Percentiles rank a stretch among this genome's conserved stretches.
Conservation (phyloP, 2,888 invertebrate species). For the Netelia fuscicornis region DNA sequence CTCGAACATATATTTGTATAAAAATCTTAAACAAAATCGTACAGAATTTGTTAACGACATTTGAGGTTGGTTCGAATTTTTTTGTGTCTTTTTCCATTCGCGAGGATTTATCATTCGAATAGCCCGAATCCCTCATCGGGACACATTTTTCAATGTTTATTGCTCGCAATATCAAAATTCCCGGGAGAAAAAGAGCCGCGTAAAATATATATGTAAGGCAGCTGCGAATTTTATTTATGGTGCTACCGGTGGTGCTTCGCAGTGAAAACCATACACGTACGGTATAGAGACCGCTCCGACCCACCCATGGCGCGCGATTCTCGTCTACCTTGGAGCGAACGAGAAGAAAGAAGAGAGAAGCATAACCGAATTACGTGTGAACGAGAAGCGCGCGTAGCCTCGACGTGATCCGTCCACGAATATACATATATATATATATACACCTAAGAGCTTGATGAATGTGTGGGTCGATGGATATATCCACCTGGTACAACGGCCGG, state of each 20-base stretch:
- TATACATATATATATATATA: slow-evolving; percentile 7
- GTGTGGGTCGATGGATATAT: slow-evolving; percentile 33
- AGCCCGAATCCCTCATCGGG: background rate
- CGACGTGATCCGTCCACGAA: slow-evolving; percentile 56
- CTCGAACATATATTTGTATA: background rate
- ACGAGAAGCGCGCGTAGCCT: slow-evolving; percentile 47
- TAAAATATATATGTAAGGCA: slow-evolving; percentile 33
- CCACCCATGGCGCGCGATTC: slow-evolving; percentile 26
- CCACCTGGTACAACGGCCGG: slow-evolving; percentile 10
- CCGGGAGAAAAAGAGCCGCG: slow-evolving; percentile 8
- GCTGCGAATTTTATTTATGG: slow-evolving; percentile 49
- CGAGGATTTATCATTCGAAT: background rate
- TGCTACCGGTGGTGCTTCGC: slow-evolving; percentile 3
- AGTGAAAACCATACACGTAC: slow-evolving; percentile 1
- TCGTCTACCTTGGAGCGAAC: slow-evolving; percentile 20
- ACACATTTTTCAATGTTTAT: slow-evolving; percentile 23
- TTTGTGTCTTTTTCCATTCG: background rate
- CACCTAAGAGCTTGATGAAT: slow-evolving; percentile 34
- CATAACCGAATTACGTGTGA: slow-evolving; percentile 63
- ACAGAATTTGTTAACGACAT: too few relatives aligned
- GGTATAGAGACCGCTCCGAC: background rate
- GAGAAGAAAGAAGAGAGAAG: slow-evolving; percentile 44
- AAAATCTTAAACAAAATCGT: background rate
- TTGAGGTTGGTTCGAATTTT: background rate
- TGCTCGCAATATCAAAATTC: background rate